Conservation (phyloP, 2,113 vertebrate genomes). For the Ia io region DNA sequence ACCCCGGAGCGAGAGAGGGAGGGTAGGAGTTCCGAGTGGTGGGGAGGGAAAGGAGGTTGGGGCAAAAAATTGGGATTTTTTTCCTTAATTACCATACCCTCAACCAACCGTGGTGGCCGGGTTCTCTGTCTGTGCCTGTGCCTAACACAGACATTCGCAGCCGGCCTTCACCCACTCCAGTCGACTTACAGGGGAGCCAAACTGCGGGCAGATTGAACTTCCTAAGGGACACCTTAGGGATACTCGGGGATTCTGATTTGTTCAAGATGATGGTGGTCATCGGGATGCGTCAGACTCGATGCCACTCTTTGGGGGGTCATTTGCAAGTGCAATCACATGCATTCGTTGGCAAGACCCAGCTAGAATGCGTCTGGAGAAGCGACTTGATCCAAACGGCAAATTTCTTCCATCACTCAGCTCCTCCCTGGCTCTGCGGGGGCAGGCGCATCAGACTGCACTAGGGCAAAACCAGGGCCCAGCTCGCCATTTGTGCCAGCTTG, state of each 20-base stretch:
- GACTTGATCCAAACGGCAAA: neutral
- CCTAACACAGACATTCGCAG: conserved; percentile 44
- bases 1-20: neutral
- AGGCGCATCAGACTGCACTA: neutral
- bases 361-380: neutral
- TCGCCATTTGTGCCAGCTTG: neutral
- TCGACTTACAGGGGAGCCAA: neutral
- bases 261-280: conserved; percentile 41
- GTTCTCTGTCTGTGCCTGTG: neutral
- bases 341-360: conserved; percentile 52
- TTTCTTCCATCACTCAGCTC: neutral
- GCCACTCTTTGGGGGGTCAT: conserved; percentile 53
- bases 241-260: conserved; percentile 31
- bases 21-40: neutral
- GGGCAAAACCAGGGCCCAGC: neutral
- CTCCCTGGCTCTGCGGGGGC: neutral
- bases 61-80: neutral
- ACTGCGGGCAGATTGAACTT: conserved; percentile 50
- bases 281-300: conserved; percentile 38
- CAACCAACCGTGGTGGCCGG: neutral
- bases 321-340: neutral
- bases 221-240: conserved; percentile 36
- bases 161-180: neutral
- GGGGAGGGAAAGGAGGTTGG: neutral
- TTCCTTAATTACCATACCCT: neutral